phyloP scores from a whole-genome alignment of 2,797 vertebrate species.

The Taenioides sp. region DNA sequence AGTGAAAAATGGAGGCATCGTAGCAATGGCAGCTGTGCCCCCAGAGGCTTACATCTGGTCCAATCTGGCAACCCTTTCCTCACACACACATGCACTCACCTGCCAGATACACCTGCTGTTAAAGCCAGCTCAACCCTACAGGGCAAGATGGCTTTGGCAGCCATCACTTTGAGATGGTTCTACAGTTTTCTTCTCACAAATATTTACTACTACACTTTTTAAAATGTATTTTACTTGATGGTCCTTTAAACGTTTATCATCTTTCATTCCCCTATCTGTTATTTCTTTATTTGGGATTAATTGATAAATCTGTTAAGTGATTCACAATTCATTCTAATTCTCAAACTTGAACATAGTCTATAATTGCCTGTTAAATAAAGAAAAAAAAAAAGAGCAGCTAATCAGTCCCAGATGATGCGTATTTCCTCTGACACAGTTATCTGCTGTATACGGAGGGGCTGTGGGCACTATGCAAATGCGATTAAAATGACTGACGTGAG shows the following conservation, averaged over 20 bases:
- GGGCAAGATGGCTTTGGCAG: conserved; percentile 48
- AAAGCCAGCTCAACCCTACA: conserved; percentile 36
- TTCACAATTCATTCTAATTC: conserved; percentile 28
- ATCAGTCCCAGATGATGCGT: conserved; percentile 50
- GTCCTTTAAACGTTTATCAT: conserved; percentile 14
- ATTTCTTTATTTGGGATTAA: conserved; percentile 21
- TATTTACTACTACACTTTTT: conserved; percentile 22
- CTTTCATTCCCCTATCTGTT: background rate
- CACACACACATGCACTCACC: conserved; percentile 37
- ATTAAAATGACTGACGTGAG: conserved; percentile 68
- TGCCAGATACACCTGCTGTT: conserved; percentile 60
- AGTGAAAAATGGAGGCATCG: conserved; percentile 57
- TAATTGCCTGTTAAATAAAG: conserved; percentile 32
- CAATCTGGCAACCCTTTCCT: conserved; percentile 62
- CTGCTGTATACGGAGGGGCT: conserved; percentile 33
- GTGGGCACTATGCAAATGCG: conserved; percentile 45
- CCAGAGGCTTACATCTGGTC: conserved; percentile 72
- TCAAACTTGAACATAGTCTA: conserved; percentile 19
- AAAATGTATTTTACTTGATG: conserved; percentile 8
- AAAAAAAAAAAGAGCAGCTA: conserved; percentile 27
- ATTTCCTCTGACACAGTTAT: conserved; percentile 45
- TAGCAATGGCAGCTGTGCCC: conserved; percentile 64
- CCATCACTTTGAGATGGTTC: conserved; percentile 26
- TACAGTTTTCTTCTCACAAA: conserved; percentile 16
- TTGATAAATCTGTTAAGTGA: conserved; percentile 18